Base-by-base conservation (phyloP, 2,888 invertebrate species). In the Noctua fimbriata region DNA sequence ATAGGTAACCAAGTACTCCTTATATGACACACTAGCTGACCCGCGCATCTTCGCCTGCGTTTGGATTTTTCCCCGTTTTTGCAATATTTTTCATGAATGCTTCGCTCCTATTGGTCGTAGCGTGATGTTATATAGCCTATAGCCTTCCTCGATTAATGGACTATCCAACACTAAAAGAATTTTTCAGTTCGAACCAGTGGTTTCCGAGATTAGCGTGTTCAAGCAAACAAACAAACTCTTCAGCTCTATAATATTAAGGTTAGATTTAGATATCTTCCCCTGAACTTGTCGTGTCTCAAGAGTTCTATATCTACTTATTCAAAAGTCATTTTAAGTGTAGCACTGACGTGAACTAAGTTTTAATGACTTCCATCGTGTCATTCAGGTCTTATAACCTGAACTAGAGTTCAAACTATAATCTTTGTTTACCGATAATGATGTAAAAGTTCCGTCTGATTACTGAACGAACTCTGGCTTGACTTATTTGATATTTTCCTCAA, bases 401-500 rank as follows among this genome's bases (percentile, higher is more conserved):
- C 14, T 58, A 36, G 28, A 60, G 70, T 60, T 82, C 82, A 82
- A 21, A 67, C 18, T 47, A 24, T 52, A 36, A 71, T 60, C 49
- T 65, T 28, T 32, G 4, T 12, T n/a, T 36, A 58, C 32, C 2
- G 32, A 63, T 69, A 63, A 47, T 85, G 58, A 74, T 72, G 82
- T 78, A 78, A 74, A 77, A 58, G n/a, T 72, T 69, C n/a, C 16
- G 66, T 60, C 36, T 36, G 67, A 52, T 74, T 78, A 74, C 28
- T 47, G 6, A 36, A 52, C 10, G 71, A 69, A 75, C 69, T 75
- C 63, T 21, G 55, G n/a, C n/a, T 44, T 55, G 69, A 47, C 16
- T 52, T 14, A 6, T 36, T 32, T 60, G 41, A 65, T 70, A 32
- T 77, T 81, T 81, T 85, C 71, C 60, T 71, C 10, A 69, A 69